Evolutionary conservation across 1,140 invertebrate species (phyloP), one percentile per base, ranked within the genome.

Genomic region (Lordiphosa mommai): DNA sequence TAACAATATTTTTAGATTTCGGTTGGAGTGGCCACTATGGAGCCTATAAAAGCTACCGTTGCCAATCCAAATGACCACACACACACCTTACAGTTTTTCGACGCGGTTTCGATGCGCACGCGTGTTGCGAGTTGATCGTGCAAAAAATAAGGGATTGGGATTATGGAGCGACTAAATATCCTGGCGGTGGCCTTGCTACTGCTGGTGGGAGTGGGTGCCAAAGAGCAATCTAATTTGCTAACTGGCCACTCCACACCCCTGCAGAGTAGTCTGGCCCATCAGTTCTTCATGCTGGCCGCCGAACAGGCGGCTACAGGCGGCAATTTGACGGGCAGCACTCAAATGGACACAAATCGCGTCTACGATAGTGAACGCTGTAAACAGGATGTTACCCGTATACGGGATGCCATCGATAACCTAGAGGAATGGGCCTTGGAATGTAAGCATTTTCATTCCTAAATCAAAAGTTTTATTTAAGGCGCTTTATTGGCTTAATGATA

Each of bases 381-480:
- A 2, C 41, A 49, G 43, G 72, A 84, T 37, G 16, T 84, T 4
- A 43, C 38, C 3, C 58, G 68, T 5, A 85, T 84, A 4, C 57
- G 65, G 3, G 58, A 61, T 16, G 72, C 72, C 44, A 66, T 84
- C 14, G 14, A 47, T 37, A 73, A 84, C 36, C 16, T 52, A 23
- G 72, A 84, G 49, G 79, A 84, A 49, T 84, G 79, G 79, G 79
- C 79, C 0, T 55, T 84, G 13, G 79, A 84, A 49, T 84, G 79
- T 84, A 61, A 84, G 79, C 37, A 50, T 14, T 30, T 8, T 2
- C 14, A 10, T n/a, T 0, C n/a, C n/a, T n/a, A n/a, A 3, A 12
- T 20, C 34, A 9, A 12, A 23, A n/a, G n/a, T 14, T 37, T 44
- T 14, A 9, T 5, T 23, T 2, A 13, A 14, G 9, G 9, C 20